These are phyloP conservation scores for Mallotus villosus DNA, from an alignment of 2,797 vertebrate genomes.

Conservation along the genomic window DNA sequence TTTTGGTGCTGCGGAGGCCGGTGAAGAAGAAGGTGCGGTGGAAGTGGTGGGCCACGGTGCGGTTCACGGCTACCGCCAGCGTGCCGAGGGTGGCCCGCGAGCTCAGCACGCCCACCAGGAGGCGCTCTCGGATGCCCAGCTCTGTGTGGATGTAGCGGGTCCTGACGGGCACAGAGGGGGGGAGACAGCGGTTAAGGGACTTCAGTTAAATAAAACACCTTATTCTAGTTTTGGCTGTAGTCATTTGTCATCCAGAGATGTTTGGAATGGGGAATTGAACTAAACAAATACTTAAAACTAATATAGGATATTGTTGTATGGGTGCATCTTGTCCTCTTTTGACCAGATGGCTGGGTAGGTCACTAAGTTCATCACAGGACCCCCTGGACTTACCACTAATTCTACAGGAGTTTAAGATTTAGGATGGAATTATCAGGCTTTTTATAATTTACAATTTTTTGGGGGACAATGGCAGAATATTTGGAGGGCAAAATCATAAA, in stretches of 20 bases:
- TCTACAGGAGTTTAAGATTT: conserved; percentile 8
- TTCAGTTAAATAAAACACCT: background rate
- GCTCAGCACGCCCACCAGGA: conserved; percentile 90
- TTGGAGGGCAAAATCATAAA: background rate
- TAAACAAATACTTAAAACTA: no score
- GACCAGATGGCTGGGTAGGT: conserved; percentile 4
- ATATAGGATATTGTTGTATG: background rate
- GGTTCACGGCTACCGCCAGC: conserved; percentile 92
- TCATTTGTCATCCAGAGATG: background rate
- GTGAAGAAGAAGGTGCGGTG: conserved; percentile 91
- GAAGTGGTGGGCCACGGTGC: conserved; percentile 91
- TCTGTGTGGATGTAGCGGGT: conserved; percentile 97
- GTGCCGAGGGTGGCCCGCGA: conserved; percentile 89
- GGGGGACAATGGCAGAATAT: background rate
- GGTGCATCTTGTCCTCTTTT: background rate
- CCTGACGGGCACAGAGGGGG: conserved; percentile 63
- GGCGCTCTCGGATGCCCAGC: conserved; percentile 90
- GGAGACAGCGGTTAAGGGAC: background rate
- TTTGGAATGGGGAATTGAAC: background rate
- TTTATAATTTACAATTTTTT: background rate
- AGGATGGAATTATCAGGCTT: background rate
- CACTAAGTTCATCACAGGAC: conserved; percentile 7
- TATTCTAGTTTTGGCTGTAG: background rate
- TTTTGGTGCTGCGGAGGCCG: conserved; percentile 85
- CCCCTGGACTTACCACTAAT: background rate